phyloP scores from a whole-genome alignment of 2,113 vertebrate genomes.

The Scatophagus argus region DNA sequence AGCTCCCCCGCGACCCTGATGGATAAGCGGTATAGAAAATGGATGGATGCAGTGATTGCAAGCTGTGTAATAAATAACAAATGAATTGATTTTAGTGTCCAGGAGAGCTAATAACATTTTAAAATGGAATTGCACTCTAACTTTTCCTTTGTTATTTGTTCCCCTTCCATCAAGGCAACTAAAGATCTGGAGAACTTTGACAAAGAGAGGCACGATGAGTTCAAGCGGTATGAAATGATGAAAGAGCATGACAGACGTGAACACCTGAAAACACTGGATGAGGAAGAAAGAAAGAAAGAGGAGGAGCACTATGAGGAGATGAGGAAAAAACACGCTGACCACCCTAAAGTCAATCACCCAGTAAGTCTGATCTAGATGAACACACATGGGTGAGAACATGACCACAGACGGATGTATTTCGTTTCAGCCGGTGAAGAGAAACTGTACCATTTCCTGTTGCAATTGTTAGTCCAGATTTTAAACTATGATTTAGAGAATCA shows the following conservation, averaged over 20 bases:
- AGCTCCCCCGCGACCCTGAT: no score
- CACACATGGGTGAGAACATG: neutral
- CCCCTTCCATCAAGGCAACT: slow-evolving; percentile 85
- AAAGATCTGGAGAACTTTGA: slow-evolving; percentile 96
- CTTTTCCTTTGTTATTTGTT: neutral
- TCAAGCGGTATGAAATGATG: slow-evolving; percentile 97
- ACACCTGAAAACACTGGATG: slow-evolving; percentile 92
- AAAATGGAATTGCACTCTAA: neutral
- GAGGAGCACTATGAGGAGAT: slow-evolving; percentile 94
- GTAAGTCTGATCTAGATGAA: slow-evolving; percentile 78
- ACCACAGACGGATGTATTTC: neutral
- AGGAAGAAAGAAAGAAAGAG: slow-evolving; percentile 90
- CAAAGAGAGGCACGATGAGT: slow-evolving; percentile 95
- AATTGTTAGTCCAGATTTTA: neutral
- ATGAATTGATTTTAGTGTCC: neutral
- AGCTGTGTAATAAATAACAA: neutral
- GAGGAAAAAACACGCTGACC: slow-evolving; percentile 95
- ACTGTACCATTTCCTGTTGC: neutral
- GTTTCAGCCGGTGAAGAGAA: neutral
- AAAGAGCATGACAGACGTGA: slow-evolving; percentile 95
- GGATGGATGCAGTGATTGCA: neutral
- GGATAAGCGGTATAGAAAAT: no score
- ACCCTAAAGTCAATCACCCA: slow-evolving; percentile 98
- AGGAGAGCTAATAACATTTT: neutral
- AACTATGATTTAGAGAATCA: no score